Evolutionary conservation across 2,113 vertebrate genomes (phyloP), one percentile per base, ranked within the genome.

Genomic region (Rattus rattus): DNA sequence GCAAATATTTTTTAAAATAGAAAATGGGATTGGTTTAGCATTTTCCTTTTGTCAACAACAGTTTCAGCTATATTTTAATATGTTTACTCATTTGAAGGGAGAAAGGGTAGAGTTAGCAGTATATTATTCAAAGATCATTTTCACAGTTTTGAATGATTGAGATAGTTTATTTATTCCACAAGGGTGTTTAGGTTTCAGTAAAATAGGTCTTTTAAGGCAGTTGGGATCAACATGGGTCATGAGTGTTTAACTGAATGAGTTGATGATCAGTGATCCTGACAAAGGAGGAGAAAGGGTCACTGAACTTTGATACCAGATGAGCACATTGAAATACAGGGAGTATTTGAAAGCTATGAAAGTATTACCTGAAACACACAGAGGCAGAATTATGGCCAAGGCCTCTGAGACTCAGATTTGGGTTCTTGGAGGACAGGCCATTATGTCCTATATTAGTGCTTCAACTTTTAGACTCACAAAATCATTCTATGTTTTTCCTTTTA

Each of bases 121-220:
- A 39, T 5, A 65, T 2, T 19, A 73, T 16, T 83, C 26, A 86
- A 79, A 96, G 93, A 24, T 92, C 54, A 83, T 96, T 94, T 91
- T 36, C 47, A 96, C 94, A 90, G 67, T 72, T 97, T 17, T 96
- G 43, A 96, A 97, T 91, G 93, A 92, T 90, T 95, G 87, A 93
- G 1, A 70, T 93, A 33, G 5, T 83, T 95, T 89, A 89, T 94
- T 97, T 96, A 24, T 83, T 56, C 79, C 19, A 63, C 84, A 77
- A 79, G 49, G 83, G 22, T 54, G 17, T 56, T 91, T 88, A 47
- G 11, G 30, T 91, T 93, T 96, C 89, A 92, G 24, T 47, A 77
- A 96, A 97, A 86, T 11, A 88, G 7, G 26, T 5, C 59, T 33
- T 4, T 72, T 7, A 79, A 67, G 33, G 33, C 13, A 80, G 36